Evolutionary conservation across 2,888 invertebrate species (phyloP).

Genomic region (Acleris laterana): DNA sequence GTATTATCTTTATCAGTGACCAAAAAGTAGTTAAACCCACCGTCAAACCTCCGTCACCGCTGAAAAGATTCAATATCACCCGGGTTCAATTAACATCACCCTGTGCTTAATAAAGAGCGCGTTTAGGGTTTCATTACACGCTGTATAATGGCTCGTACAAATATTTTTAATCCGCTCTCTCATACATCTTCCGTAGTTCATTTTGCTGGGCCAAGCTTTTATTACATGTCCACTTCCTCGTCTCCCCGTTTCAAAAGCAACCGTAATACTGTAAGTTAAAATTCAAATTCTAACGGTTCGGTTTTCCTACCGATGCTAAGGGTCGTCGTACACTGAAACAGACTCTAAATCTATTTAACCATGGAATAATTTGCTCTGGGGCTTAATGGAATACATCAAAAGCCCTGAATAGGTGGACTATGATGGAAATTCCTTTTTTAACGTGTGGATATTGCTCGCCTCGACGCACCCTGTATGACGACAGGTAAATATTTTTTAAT

Average conservation of each 20-base stretch:
- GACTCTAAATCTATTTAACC: conserved; percentile 35
- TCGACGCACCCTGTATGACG: conserved; percentile 56
- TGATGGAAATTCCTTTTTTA: conserved; percentile 65
- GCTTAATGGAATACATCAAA: conserved; percentile 46
- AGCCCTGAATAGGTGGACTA: conserved; percentile 58
- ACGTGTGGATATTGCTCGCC: conserved; percentile 68
- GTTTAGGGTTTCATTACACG: conserved; percentile 79
- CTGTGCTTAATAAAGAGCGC: conserved; percentile 80
- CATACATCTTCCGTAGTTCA: conserved; percentile 83
- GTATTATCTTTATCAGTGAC: conserved; percentile 7
- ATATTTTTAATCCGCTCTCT: conserved; percentile 82
- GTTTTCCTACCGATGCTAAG: conserved; percentile 2
- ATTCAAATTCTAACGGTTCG: not conserved
- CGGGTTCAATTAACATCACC: conserved; percentile 74
- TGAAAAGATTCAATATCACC: conserved; percentile 67
- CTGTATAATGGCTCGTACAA: conserved; percentile 83
- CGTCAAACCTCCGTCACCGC: conserved; percentile 73
- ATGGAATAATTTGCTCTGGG: conserved; percentile 43
- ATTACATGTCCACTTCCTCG: conserved; percentile 52
- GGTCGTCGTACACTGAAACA: conserved; percentile 12
- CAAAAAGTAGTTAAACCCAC: conserved; percentile 38
- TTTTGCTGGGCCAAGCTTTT: conserved; percentile 74
- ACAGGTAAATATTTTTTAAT: conserved; percentile 61
- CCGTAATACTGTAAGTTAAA: conserved; percentile 20
- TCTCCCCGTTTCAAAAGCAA: conserved; percentile 42